Conservation (phyloP, 2,797 vertebrate genomes). For the Danio albolineatus region DNA sequence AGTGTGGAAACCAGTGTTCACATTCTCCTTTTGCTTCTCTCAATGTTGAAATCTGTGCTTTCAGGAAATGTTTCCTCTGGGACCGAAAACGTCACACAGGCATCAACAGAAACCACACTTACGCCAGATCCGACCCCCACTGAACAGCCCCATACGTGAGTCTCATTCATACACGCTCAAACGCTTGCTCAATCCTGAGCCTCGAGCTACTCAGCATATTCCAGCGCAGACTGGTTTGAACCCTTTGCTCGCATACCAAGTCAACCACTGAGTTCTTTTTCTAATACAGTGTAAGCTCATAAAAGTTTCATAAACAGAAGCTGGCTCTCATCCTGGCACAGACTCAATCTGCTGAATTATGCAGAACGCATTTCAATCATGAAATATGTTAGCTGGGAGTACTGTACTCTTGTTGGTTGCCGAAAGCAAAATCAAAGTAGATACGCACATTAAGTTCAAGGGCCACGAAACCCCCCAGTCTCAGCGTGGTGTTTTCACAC, state of each 20-base stretch:
- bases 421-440: neutral
- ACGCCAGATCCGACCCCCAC: constrained; percentile 60
- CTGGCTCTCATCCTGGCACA: neutral
- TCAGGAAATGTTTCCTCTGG: constrained; percentile 73
- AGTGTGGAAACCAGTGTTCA: constrained; percentile 36
- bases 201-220: neutral
- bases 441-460: neutral
- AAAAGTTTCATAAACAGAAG: neutral
- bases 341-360: neutral
- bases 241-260: constrained; percentile 34
- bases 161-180: constrained; percentile 28
- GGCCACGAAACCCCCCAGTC: too few relatives aligned
- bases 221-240: constrained; percentile 44
- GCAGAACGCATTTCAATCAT: neutral
- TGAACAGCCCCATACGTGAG: constrained; percentile 69
- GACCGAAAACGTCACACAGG: constrained; percentile 58
- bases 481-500: too few relatives aligned
- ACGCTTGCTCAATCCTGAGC: constrained; percentile 40
- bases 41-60: neutral
- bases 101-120: constrained; percentile 50
- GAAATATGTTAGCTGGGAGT: neutral
- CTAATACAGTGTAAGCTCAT: neutral
- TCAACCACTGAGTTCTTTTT: constrained; percentile 10
- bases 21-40: constrained; percentile 8
- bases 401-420: too few relatives aligned